Evolutionary conservation across 2,888 invertebrate species (phyloP), one percentile per base, ranked within the genome.

Genomic region (Drosophila rubida): DNA sequence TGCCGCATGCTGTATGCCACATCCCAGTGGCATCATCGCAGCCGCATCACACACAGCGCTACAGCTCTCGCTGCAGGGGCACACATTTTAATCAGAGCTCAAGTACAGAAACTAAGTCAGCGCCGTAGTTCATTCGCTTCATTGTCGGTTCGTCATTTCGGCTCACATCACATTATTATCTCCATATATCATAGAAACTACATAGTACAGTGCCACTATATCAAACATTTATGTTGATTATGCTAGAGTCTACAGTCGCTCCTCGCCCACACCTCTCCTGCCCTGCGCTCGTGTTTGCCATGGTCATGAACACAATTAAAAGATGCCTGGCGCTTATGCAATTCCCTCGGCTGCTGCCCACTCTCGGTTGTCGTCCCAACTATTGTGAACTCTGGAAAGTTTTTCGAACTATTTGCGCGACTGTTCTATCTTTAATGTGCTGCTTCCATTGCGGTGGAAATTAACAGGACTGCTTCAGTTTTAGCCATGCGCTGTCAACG

Each of bases 61-160:
- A 49, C 39, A 55, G 46, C 19, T 46, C 48, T 62, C 46, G 64
- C 77, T 55, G 60, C 54, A 61, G 59, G 57, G 60, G 80, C 62
- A 73, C 64, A 73, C 79, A 83, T 83, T 89, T 87, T 89, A 87
- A 87, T 89, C 87, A 88, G 71, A 58, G 84, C 88, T 80, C 87
- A 87, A 87, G 87, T 84, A 88, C 89, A 74, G 66, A 67, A 68
- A 61, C 46, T 63, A 53, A 71, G 77, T 55, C 79, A 68, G 68
- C 58, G 58, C 69, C 61, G 59, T 76, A 75, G 75, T 75, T 75
- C 78, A 73, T 75, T 70, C 69, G 74, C 69, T 69, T 74, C 68
- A 67, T 77, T 67, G 69, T 50, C 71, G 71, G 61, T 32, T 55
- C 46, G 62, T 61, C 67, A 67, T 48, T 46, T 53, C 53, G 48